These are phyloP conservation scores for Drosophila mayri DNA, from an alignment of 1,140 invertebrate genomes.

Conservation along the genomic window DNA sequence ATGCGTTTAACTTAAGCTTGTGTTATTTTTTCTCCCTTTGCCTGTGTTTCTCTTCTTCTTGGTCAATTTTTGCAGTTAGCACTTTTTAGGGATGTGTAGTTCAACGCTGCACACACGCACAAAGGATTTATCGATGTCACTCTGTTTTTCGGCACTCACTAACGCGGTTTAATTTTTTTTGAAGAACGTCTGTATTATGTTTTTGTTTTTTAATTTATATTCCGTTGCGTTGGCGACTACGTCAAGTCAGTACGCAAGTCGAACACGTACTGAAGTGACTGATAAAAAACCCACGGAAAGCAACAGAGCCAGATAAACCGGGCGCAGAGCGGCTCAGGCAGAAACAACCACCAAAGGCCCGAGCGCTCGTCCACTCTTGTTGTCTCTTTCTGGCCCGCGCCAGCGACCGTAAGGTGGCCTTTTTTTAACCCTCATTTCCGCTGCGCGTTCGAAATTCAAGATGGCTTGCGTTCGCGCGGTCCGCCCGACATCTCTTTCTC, in stretches of 20 bases:
- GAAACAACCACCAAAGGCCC: slow-evolving; percentile 27
- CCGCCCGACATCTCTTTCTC: slow-evolving; percentile 13
- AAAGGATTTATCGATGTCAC: slow-evolving; percentile 24
- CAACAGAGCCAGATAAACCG: slow-evolving; percentile 43
- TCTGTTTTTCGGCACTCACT: slow-evolving; percentile 29
- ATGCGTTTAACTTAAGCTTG: slow-evolving; percentile 9
- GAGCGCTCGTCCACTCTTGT: slow-evolving; percentile 5
- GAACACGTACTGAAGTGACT: slow-evolving; percentile 71
- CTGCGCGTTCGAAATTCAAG: slow-evolving; percentile 72
- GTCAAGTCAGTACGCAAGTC: slow-evolving; percentile 62
- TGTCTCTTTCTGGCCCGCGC: slow-evolving; percentile 46
- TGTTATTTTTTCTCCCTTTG: slow-evolving; percentile 3
- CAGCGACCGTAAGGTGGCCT: background rate
- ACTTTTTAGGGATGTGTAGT: slow-evolving; percentile 26
- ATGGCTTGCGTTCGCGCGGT: slow-evolving; percentile 64
- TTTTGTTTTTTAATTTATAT: slow-evolving; percentile 17
- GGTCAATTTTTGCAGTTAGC: slow-evolving; percentile 36
- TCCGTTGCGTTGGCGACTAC: slow-evolving; percentile 65
- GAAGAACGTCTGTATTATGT: background rate
- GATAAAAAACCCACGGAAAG: slow-evolving; percentile 66
- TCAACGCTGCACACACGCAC: slow-evolving; percentile 8
- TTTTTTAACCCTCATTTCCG: slow-evolving; percentile 75
- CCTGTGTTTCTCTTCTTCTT: slow-evolving; percentile 19
- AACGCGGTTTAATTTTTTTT: slow-evolving; percentile 10
- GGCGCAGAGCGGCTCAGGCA: slow-evolving; percentile 16